Base-by-base conservation (phyloP, 2,888 invertebrate species). In the Habrosyne pyritoides region DNA sequence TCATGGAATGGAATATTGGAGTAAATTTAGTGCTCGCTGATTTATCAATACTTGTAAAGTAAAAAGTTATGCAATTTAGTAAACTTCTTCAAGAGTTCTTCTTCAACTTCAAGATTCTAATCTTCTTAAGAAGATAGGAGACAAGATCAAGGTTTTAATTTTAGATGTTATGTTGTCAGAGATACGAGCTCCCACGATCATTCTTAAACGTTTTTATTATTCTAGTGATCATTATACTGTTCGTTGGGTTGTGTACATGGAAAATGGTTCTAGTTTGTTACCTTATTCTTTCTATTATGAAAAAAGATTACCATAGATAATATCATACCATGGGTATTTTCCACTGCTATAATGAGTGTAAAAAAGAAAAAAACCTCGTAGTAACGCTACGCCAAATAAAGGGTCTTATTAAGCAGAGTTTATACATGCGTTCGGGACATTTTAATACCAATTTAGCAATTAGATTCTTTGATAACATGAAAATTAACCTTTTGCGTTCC, bases 131-230 rank as follows among this genome's bases (percentile, higher is more conserved):
- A 30, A 2, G 1, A 1, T 1, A 28, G 7, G 8, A 47, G 47
- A 5, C 22, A 14, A 56, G 66, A 57, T 57, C 64, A 64, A 60
- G 64, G 69, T 60, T n/a, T n/a, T n/a, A 53, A 51, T 58, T 54
- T 63, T 55, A 57, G 55, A 61, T 52, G 50, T 53, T 47, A 57
- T 63, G 58, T 61, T 57, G 57, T 57, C 59, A 61, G 50, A 64
- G 56, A 54, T 47, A 24, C n/a, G 8, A 48, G 30, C 52, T 30
- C n/a, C n/a, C 52, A 57, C 54, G 60, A 61, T 53, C 54, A n/a
- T 61, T 59, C 53, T 57, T 53, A 12, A 10, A 22, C n/a, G 50
- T 26, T 60, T 63, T 65, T 55, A 52, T 47, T 53, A n/a, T n/a
- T 56, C 24, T 55, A 52, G 54, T 47, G 54, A 58, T 55, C 36